Conservation (phyloP, 2,888 invertebrate genomes). For the Geophilus truncorum region DNA sequence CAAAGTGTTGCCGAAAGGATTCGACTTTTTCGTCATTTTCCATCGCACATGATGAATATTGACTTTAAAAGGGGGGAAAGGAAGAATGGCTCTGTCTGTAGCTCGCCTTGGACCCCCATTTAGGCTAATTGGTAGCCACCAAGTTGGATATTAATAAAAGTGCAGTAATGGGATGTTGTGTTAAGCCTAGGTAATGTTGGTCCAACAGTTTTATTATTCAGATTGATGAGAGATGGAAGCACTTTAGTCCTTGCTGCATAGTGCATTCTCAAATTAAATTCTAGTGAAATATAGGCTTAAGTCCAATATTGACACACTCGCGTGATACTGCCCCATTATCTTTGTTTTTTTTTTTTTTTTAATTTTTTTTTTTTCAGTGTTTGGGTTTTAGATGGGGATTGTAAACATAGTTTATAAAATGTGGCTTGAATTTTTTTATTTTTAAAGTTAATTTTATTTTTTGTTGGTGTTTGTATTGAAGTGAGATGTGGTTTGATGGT, state of each 20-base stretch:
- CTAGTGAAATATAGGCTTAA: slow-evolving; percentile 11
- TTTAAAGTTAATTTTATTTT: too few species aligned
- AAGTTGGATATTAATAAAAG: background rate
- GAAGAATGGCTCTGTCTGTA: background rate
- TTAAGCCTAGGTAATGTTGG: background rate
- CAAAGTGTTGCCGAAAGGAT: background rate
- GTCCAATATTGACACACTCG: background rate
- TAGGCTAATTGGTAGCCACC: background rate
- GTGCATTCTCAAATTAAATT: slow-evolving; percentile 14
- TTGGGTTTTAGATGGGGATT: background rate
- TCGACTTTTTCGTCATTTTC: background rate
- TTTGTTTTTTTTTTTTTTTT: background rate
- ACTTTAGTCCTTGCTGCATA: background rate
- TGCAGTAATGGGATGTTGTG: slow-evolving; percentile 16
- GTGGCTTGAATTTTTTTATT: background rate
- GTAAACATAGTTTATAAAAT: background rate
- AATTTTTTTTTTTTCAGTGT: background rate
- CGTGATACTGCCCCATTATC: background rate
- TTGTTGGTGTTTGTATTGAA: too few species aligned
- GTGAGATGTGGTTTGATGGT: too few species aligned
- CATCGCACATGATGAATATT: background rate
- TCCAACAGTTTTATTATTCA: slow-evolving; percentile 20
- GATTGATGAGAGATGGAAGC: slow-evolving; percentile 11
- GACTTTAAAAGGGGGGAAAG: background rate
- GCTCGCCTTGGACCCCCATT: background rate